phyloP scores from a whole-genome alignment of 2,888 invertebrate genomes.

The Bugula neritina region DNA sequence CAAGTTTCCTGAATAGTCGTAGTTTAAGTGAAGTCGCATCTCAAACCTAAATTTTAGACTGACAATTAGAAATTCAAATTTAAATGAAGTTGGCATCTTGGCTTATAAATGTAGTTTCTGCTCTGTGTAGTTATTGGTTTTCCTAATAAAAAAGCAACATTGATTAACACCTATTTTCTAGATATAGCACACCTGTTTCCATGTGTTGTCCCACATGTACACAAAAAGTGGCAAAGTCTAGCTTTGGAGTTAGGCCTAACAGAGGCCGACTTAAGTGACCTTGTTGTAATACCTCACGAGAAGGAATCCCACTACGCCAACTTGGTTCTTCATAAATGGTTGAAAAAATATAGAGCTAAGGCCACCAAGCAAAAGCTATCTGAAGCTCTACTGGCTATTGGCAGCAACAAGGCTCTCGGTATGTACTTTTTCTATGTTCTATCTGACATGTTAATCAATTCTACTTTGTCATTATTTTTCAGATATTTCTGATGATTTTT shows the following conservation, averaged over 20 bases:
- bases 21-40: too few relatives aligned
- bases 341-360: neutral
- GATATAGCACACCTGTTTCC: conserved; percentile 20
- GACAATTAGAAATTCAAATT: too few relatives aligned
- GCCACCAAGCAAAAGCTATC: conserved; percentile 12
- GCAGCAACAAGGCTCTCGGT: conserved; percentile 12
- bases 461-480: too few relatives aligned
- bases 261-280: neutral
- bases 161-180: too few relatives aligned
- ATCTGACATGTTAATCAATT: too few relatives aligned
- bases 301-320: conserved; percentile 20
- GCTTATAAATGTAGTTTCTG: too few relatives aligned
- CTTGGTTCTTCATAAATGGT: conserved; percentile 11
- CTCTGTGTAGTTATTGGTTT: too few relatives aligned
- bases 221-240: conserved; percentile 12
- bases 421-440: neutral
- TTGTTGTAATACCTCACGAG: conserved; percentile 14
- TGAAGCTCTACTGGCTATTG: neutral
- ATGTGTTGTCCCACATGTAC: conserved; percentile 22
- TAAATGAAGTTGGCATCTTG: too few relatives aligned
- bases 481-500: too few relatives aligned
- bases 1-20: too few relatives aligned
- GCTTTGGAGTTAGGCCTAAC: conserved; percentile 4
- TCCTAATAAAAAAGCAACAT: too few relatives aligned
- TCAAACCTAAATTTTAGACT: too few relatives aligned